Conservation (phyloP, 2,797 vertebrate species). For the Kryptopterus vitreolus region DNA sequence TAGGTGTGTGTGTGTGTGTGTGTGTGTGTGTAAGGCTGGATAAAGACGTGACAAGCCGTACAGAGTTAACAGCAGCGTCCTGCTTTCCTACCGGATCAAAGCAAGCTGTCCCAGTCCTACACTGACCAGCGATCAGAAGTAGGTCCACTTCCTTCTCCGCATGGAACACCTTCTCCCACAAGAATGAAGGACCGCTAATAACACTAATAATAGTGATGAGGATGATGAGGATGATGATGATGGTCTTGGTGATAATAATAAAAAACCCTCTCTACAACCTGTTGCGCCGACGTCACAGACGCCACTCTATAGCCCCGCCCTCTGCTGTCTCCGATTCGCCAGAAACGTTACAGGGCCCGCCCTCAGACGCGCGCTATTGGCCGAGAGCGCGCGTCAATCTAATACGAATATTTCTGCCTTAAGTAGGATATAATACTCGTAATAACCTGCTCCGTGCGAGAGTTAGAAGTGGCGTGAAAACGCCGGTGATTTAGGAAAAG, state of each 20-base stretch:
- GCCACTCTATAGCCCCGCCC: slow-evolving; percentile 62
- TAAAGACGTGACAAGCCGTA: slow-evolving; percentile 22
- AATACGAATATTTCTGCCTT: slow-evolving; percentile 57
- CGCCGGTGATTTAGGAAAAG: no score
- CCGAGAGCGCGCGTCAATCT: slow-evolving; percentile 41
- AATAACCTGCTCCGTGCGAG: not conserved
- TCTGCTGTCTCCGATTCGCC: slow-evolving; percentile 61
- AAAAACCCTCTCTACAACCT: slow-evolving; percentile 63
- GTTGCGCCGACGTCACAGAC: slow-evolving; percentile 66
- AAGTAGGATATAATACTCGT: not conserved
- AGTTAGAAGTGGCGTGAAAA: not conserved
- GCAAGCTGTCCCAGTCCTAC: slow-evolving; percentile 15
- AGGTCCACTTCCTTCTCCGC: not conserved
- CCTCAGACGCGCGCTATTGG: slow-evolving; percentile 43
- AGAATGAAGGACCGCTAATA: slow-evolving; percentile 16
- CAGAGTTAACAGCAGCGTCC: slow-evolving; percentile 39
- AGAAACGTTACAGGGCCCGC: slow-evolving; percentile 53
- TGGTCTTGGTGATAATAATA: not conserved
- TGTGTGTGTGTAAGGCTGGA: not conserved
- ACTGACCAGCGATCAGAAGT: not conserved
- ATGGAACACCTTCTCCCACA: not conserved
- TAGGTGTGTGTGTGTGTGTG: not conserved
- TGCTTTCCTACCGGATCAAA: slow-evolving; percentile 44
- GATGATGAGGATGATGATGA: no score
- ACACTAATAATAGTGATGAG: no score